phyloP scores from a whole-genome alignment of 1,140 invertebrate genomes.

The Brachionus asplanchnoidis region DNA sequence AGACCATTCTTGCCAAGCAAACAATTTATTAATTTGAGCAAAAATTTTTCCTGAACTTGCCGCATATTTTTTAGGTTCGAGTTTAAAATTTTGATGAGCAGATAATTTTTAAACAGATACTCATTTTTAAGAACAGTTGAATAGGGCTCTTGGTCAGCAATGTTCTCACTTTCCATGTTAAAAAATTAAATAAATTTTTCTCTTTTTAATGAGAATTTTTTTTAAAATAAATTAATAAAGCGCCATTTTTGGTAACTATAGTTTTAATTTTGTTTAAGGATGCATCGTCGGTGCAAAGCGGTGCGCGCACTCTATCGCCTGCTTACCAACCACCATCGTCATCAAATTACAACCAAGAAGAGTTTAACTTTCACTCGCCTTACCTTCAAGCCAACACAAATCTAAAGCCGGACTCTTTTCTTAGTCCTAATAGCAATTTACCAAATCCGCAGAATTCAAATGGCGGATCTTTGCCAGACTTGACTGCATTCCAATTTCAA shows the following conservation, averaged over 20 bases:
- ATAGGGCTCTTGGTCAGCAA: not conserved
- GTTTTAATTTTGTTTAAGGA: not conserved
- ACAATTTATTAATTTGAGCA: not conserved
- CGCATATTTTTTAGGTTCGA: not conserved
- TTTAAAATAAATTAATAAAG: not conserved
- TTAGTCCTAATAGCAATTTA: not conserved
- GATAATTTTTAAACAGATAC: slow-evolving; percentile 8
- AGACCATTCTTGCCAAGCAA: not conserved
- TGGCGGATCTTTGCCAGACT: slow-evolving; percentile 33
- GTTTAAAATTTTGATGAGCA: slow-evolving; percentile 8
- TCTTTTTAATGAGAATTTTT: not conserved
- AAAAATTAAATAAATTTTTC: not conserved
- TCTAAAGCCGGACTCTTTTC: not conserved
- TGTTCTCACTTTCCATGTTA: not conserved
- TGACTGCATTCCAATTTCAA: slow-evolving; percentile 40
- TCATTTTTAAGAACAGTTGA: not conserved
- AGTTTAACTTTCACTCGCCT: not conserved
- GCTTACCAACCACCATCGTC: not conserved
- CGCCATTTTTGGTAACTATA: not conserved
- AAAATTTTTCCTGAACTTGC: not conserved
- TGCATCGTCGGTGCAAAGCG: not conserved
- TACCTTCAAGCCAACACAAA: not conserved
- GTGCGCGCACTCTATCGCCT: not conserved
- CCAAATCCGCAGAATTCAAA: not conserved
- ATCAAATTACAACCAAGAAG: not conserved